phyloP scores from a whole-genome alignment of 1,140 invertebrate genomes.

The Mesaphorura yosii region DNA sequence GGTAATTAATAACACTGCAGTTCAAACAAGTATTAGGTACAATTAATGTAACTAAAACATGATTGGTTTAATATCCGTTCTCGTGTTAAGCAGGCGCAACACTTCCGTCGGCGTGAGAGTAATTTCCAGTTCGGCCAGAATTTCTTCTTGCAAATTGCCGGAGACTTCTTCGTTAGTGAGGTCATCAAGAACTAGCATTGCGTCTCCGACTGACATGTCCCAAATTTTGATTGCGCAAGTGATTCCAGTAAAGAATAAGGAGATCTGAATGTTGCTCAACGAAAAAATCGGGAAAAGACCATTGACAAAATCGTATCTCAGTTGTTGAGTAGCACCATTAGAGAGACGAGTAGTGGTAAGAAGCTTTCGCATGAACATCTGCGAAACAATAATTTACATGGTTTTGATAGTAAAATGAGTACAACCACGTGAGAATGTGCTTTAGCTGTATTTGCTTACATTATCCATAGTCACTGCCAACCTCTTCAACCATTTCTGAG shows the following conservation, averaged over 20 bases:
- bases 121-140: slow-evolving; percentile 15
- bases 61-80: too few species aligned
- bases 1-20: too few species aligned
- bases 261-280: slow-evolving; percentile 5
- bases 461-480: slow-evolving; percentile 21
- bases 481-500: slow-evolving; percentile 22
- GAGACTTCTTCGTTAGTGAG: not conserved
- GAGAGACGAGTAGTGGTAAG: slow-evolving; percentile 17
- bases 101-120: slow-evolving; percentile 15
- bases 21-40: too few species aligned
- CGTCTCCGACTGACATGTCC: slow-evolving; percentile 14
- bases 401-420: not conserved
- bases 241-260: slow-evolving; percentile 18
- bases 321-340: slow-evolving; percentile 13
- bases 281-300: slow-evolving; percentile 20
- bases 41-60: too few species aligned
- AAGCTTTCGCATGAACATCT: slow-evolving; percentile 23
- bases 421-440: not conserved
- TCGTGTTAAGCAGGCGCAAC: slow-evolving; percentile 8
- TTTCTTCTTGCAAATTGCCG: slow-evolving; percentile 7
- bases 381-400: not conserved
- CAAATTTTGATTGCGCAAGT: slow-evolving; percentile 15
- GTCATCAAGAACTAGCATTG: slow-evolving; percentile 17
- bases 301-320: slow-evolving; percentile 15
- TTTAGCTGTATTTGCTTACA: slow-evolving; percentile 13